A percentile compares a stretch with the other conserved stretches of the same genome.
Conservation (phyloP, 2,888 invertebrate genomes). For the Pollenia angustigena region DNA sequence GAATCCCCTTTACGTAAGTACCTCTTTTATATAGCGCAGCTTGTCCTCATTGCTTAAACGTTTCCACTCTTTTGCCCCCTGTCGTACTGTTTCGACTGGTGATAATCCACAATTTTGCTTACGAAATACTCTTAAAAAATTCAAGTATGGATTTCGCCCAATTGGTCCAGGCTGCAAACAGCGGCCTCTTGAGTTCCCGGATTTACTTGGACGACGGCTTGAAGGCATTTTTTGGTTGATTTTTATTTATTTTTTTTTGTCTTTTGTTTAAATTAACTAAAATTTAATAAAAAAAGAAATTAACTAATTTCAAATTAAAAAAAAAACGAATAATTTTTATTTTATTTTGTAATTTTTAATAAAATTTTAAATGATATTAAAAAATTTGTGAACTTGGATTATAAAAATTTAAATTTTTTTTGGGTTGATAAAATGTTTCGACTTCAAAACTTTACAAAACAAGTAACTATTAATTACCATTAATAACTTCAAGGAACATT, state of each 20-base stretch:
- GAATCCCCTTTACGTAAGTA: neutral
- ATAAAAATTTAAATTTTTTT: slow-evolving; percentile 1
- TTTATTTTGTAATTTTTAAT: neutral
- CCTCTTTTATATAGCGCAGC: slow-evolving; percentile 10
- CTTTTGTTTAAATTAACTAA: neutral
- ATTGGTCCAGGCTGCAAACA: slow-evolving; percentile 53
- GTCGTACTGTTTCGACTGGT: slow-evolving; percentile 27
- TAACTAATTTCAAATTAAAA: neutral
- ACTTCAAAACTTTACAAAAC: too few relatives aligned
- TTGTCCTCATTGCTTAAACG: slow-evolving; percentile 1
- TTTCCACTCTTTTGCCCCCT: slow-evolving; percentile 60
- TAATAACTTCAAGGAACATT: too few relatives aligned
- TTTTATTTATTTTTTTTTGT: neutral
- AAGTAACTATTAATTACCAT: too few relatives aligned
- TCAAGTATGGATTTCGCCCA: slow-evolving; percentile 55
- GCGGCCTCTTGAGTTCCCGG: neutral
- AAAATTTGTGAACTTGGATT: slow-evolving; percentile 27
- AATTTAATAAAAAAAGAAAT: neutral
- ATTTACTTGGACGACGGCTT: neutral
- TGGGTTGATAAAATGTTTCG: too few relatives aligned
- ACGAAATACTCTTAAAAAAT: slow-evolving; percentile 57
- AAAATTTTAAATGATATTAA: slow-evolving; percentile 10
- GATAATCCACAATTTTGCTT: slow-evolving; percentile 47
- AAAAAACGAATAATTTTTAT: neutral
- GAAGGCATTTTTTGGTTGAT: neutral